Percentiles rank a stretch among this genome's conserved stretches.
These are phyloP conservation scores for Hypena proboscidalis DNA, from an alignment of 2,888 invertebrate genomes.

Conservation along the genomic window DNA sequence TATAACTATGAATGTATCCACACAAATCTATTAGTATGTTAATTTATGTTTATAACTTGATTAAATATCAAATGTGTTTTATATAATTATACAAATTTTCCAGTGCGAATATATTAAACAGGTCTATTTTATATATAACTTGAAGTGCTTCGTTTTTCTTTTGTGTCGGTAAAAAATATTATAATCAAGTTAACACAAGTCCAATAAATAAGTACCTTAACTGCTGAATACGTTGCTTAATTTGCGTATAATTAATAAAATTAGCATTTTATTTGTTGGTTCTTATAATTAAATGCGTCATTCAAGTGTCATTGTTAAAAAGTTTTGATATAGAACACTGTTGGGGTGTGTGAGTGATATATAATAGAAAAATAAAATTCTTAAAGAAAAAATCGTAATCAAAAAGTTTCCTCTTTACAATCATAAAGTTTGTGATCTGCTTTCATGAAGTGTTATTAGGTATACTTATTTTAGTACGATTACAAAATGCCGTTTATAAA, in stretches of 20 bases:
- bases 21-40: too few species aligned
- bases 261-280: slow-evolving; percentile 14
- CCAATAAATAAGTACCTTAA: not conserved
- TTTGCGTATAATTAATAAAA: slow-evolving; percentile 22
- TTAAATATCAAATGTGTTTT: too few species aligned
- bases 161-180: slow-evolving; percentile 8
- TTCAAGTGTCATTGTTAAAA: not conserved
- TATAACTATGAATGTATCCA: slow-evolving; percentile 17
- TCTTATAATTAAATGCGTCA: not conserved
- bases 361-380: too few species aligned
- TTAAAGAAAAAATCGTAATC: too few species aligned
- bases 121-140: slow-evolving; percentile 2
- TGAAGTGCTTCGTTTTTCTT: slow-evolving; percentile 5
- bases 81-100: slow-evolving; percentile 12
- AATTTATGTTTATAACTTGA: too few species aligned
- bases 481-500: too few species aligned
- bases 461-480: too few species aligned
- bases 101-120: slow-evolving; percentile 17
- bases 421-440: too few species aligned
- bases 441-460: too few species aligned
- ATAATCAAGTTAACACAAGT: slow-evolving; percentile 9
- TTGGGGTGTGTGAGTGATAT: not conserved
- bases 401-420: too few species aligned
- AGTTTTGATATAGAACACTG: not conserved
- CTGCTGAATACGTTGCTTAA: slow-evolving; percentile 7